phyloP scores from a whole-genome alignment of 1,140 invertebrate genomes.

The Anoplolepis gracilipes region DNA sequence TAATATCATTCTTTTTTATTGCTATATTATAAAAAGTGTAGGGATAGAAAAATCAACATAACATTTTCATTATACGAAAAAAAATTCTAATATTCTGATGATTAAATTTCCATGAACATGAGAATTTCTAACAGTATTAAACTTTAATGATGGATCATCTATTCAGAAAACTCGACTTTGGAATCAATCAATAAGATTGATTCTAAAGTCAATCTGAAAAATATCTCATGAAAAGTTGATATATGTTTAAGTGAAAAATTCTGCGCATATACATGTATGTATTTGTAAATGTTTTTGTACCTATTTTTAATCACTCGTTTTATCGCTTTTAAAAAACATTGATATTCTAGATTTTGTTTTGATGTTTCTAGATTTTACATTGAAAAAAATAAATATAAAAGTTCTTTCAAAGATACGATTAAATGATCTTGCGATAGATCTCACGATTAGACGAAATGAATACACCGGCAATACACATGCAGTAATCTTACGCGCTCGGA shows the following conservation, averaged over 20 bases:
- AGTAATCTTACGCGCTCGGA: neutral
- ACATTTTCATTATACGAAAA: neutral
- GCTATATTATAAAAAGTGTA: too few species aligned
- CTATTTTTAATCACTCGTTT: neutral
- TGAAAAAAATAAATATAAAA: neutral
- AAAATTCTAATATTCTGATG: neutral
- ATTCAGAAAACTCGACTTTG: neutral
- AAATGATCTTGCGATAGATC: neutral
- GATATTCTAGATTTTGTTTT: neutral
- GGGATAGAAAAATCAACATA: neutral
- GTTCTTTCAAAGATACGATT: neutral
- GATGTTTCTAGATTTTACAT: neutral
- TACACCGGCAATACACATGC: neutral
- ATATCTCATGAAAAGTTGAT: neutral
- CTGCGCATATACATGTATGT: neutral
- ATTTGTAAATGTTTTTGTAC: neutral
- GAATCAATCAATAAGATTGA: neutral
- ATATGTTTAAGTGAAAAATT: neutral
- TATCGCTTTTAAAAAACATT: neutral
- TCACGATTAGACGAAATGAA: slow-evolving; percentile 8
- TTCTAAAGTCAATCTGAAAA: neutral
- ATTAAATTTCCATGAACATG: neutral
- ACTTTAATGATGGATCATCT: neutral
- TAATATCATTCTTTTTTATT: neutral
- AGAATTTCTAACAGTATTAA: neutral